Evolutionary conservation across 2,888 invertebrate genomes (phyloP), one percentile per base, ranked within the genome.

Genomic region (Apamea crenata): DNA sequence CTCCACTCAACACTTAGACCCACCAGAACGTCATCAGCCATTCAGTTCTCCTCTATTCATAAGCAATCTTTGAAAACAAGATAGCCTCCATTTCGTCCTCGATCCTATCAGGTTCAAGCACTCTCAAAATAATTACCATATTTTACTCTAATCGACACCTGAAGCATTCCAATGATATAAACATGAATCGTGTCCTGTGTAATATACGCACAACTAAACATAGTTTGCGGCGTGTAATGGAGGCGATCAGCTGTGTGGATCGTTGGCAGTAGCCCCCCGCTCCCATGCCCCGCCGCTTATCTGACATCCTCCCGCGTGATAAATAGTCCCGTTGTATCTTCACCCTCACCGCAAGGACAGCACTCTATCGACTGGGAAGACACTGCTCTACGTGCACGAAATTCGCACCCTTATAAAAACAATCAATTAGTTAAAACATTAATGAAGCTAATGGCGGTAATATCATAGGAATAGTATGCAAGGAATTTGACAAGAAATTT

Each of bases 1-100:
- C 94, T 94, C 91, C 91, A 94, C 94, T 93, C 94, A 94, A 94
- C 95, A 94, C 95, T 96, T 92, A 91, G 91, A 92, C 92, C 92
- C 92, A 92, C 91, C 93, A 90, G 93, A 94, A 95, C 92, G 93
- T 93, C 95, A 94, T 94, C 94, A 91, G 91, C 94, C 92, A 91
- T 92, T 91, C 87, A 93, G 88, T 86, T 91, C 92, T 90, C 25
- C 36, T 47, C 76, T 78, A 78, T 81, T 81, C 67, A 78, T 70
- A 71, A 61, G 61, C 47, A 56, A 68, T 70, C 50, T 77, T 82
- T 80, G 76, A 82, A 59, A 74, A 77, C 72, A 65, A 65, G 65
- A 76, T 81, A 32, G 65, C 32, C 56, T 67, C 14, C 36, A 50
- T 40, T 40, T 61, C 32, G 40, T 56, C 47, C 32, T 78, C 63